Conservation (phyloP, 2,113 vertebrate genomes). For the Sylvilagus bachmani region DNA sequence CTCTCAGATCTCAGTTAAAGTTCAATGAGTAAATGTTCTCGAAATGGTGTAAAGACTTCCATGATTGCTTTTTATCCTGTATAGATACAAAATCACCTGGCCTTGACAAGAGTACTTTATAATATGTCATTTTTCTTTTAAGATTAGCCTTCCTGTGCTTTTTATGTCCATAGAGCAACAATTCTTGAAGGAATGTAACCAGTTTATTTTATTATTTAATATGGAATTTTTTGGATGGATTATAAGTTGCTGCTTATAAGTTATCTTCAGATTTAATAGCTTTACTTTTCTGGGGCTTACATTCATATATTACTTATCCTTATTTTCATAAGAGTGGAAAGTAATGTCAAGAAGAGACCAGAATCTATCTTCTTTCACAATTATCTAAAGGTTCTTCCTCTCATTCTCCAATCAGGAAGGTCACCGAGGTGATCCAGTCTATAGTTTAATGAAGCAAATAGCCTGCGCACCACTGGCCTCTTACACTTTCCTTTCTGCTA, state of each 20-base stretch:
- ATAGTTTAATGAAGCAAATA: neutral
- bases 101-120: neutral
- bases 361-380: neutral
- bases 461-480: neutral
- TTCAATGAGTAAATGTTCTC: neutral
- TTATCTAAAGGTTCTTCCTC: neutral
- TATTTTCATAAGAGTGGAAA: neutral
- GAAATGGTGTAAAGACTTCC: neutral
- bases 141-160: neutral
- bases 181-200: neutral
- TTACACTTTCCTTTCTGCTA: neutral
- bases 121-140: neutral
- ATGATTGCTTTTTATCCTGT: neutral
- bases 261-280: neutral
- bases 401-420: neutral
- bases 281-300: neutral
- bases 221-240: neutral
- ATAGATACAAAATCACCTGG: neutral
- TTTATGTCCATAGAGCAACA: neutral
- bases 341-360: neutral
- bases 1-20: neutral
- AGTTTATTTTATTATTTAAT: neutral
- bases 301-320: neutral
- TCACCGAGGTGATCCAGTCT: neutral
- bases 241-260: neutral